phyloP scores from a whole-genome alignment of 1,140 invertebrate genomes.

The Drosophila repleta region DNA sequence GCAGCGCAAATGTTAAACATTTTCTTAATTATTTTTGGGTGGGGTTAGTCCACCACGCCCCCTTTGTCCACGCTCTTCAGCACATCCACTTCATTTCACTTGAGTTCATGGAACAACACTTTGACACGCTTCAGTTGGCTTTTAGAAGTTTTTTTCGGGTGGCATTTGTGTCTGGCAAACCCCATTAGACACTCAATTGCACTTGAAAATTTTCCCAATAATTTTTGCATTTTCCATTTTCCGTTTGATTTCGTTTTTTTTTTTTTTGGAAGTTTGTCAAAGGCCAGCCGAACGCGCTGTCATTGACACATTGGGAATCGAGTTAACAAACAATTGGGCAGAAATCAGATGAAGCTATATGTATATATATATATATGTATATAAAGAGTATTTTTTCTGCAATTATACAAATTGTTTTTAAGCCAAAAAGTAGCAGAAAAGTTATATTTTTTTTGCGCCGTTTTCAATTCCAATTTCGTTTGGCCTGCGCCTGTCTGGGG shows the following conservation, averaged over 20 bases:
- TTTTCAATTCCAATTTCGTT: slow-evolving; percentile 46
- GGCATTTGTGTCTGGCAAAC: slow-evolving; percentile 30
- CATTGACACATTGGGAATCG: slow-evolving; percentile 27
- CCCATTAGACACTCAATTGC: slow-evolving; percentile 71
- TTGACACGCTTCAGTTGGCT: slow-evolving; percentile 49
- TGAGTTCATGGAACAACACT: slow-evolving; percentile 46
- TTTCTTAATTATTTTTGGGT: slow-evolving; percentile 76
- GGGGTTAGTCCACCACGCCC: background rate
- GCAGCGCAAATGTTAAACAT: slow-evolving; percentile 57
- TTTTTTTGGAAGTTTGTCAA: slow-evolving; percentile 41
- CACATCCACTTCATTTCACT: slow-evolving; percentile 36
- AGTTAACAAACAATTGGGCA: slow-evolving; percentile 11
- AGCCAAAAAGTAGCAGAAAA: slow-evolving; percentile 11
- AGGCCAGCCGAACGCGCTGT: slow-evolving; percentile 29
- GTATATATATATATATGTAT: too few relatives aligned
- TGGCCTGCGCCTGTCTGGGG: slow-evolving; percentile 4
- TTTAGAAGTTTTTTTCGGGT: slow-evolving; percentile 1
- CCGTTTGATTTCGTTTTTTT: slow-evolving; percentile 19
- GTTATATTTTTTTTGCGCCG: background rate
- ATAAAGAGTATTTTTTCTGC: slow-evolving; percentile 14
- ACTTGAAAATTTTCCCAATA: slow-evolving; percentile 64
- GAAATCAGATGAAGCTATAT: background rate
- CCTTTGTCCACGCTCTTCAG: background rate
- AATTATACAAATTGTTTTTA: slow-evolving; percentile 62
- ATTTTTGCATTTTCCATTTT: slow-evolving; percentile 62